Conservation (phyloP, 2,888 invertebrate genomes). For the Aleiodes alternator region DNA sequence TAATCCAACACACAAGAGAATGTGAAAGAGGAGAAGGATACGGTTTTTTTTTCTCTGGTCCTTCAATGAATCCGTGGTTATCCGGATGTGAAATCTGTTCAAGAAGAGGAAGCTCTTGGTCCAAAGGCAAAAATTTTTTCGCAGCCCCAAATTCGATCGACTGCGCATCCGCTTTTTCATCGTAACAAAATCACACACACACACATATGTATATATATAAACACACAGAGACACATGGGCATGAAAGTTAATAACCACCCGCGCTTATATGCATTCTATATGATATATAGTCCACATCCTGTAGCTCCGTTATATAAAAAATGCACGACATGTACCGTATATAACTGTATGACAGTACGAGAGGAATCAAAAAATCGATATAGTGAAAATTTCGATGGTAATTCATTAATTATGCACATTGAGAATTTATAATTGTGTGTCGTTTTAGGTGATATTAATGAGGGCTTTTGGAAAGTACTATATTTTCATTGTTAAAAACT, state of each 20-base stretch:
- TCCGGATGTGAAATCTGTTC: conserved; percentile 47
- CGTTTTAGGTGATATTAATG: no score
- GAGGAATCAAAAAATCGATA: conserved; percentile 40
- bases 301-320: conserved; percentile 55
- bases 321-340: conserved; percentile 57
- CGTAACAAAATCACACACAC: neutral
- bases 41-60: conserved; percentile 1
- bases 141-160: conserved; percentile 34
- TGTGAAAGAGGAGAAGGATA: conserved; percentile 15
- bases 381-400: neutral
- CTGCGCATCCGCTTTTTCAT: conserved; percentile 38
- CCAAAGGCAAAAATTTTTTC: conserved; percentile 17
- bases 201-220: no score
- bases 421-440: no score
- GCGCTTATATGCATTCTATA: conserved; percentile 37
- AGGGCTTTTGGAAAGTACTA: neutral
- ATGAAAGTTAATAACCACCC: conserved; percentile 3
- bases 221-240: neutral
- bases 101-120: conserved; percentile 11
- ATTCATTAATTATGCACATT: no score
- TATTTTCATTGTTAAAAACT: no score
- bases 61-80: conserved; percentile 25
- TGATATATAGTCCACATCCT: conserved; percentile 44
- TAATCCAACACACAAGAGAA: neutral
- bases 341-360: conserved; percentile 54